Base-by-base conservation (phyloP, 2,888 invertebrate species). In the Belgica antarctica region DNA sequence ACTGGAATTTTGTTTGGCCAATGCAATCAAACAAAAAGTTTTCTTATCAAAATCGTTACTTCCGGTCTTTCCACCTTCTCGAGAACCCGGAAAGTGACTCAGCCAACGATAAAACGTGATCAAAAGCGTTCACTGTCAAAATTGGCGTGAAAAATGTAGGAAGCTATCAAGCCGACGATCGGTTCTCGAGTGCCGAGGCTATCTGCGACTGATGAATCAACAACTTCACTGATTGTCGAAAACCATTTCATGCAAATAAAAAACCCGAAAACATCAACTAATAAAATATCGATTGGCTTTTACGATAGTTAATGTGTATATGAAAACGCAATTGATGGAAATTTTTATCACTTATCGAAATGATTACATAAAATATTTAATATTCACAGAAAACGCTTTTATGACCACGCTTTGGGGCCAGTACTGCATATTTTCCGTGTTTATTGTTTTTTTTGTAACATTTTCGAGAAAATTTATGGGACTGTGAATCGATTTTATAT, bases 251-350 rank as follows among this genome's bases (percentile, higher is more conserved):
- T 41, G 63, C 41, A 24, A 61, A 63, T 41, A 19, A 36, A 36
- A 63, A 61, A 61, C n/a, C n/a, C n/a, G n/a, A n/a, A 36, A 63
- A 41, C 22, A 41, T 17, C 41, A 41, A 41, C 62, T 63, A 63
- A 63, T 63, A 63, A 63, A 63, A 63, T 63, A 63, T 24, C 63
- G 63, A 63, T 63, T 61, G 15, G 19, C 22, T 34, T 63, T 63
- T 22, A 63, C 63, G 63, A 63, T 63, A 22, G 31, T 31, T 31
- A 19, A 22, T 22, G 24, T 52, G 24, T 19, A 62, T 62, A 63
- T 63, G 63, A 63, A 63, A 63, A 63, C 22, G 63, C 63, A 63
- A 63, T 63, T 63, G 63, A 63, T 63, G 36, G 63, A 63, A 63
- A 63, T 36, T 63, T 63, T 63, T 63, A 63, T 63, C 63, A 63